Percentiles rank a stretch among this genome's conserved stretches.
Evolutionary conservation across 1,140 invertebrate species (phyloP).

Genomic region (Cyphomyrmex costatus): DNA sequence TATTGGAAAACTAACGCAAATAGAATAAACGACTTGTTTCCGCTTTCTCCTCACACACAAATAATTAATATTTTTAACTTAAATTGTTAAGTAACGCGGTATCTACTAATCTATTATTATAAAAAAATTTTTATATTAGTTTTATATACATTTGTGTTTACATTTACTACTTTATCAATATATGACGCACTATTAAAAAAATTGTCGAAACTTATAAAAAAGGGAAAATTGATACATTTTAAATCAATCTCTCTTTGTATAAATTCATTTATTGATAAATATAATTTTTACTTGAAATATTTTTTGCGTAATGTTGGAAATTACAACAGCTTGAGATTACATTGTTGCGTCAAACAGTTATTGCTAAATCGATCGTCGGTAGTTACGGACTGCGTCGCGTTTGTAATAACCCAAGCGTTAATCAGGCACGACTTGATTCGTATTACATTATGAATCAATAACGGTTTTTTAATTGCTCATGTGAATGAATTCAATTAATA

Average conservation of each 20-base stretch:
- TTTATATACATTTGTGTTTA: not conserved
- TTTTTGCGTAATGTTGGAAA: not conserved
- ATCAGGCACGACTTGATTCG: slow-evolving; percentile 28
- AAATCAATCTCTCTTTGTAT: not conserved
- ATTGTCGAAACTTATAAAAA: not conserved
- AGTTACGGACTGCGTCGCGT: not conserved
- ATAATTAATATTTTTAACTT: not conserved
- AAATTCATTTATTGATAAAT: not conserved
- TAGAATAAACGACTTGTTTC: not conserved
- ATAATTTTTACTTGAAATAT: not conserved
- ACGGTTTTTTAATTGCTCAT: slow-evolving; percentile 14
- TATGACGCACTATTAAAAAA: not conserved
- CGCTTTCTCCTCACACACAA: not conserved
- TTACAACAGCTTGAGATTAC: not conserved
- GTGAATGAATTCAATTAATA: slow-evolving; percentile 35
- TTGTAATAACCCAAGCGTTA: slow-evolving; percentile 12
- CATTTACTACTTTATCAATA: not conserved
- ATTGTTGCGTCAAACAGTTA: not conserved
- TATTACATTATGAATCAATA: slow-evolving; percentile 21
- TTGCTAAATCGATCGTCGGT: slow-evolving; percentile 19
- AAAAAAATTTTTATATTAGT: not conserved
- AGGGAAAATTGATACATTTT: not conserved
- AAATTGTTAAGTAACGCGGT: not conserved
- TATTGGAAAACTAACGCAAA: not conserved
- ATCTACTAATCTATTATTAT: not conserved